Evolutionary conservation across 2,888 invertebrate genomes (phyloP).

Genomic region (Trisateles emortualis): DNA sequence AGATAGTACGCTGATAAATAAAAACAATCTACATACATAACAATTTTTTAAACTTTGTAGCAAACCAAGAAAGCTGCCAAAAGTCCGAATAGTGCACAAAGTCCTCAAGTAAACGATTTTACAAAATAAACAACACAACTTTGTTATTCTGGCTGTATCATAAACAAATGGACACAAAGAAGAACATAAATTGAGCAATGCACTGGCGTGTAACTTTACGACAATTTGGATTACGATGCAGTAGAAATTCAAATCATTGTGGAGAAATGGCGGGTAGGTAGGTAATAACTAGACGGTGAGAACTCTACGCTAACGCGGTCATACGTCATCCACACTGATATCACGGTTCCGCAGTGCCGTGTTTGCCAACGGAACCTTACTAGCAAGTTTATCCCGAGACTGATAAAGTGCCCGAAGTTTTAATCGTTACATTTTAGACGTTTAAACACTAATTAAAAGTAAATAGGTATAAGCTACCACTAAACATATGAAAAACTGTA

Average conservation of each 20-base stretch:
- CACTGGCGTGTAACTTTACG: constrained; percentile 31
- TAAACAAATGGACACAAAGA: constrained; percentile 32
- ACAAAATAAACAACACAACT: constrained; percentile 17
- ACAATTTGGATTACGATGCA: constrained; percentile 44
- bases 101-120: constrained; percentile 7
- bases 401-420: constrained; percentile 43
- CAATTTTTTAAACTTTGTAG: constrained; percentile 4
- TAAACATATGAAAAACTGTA: no score
- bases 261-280: constrained; percentile 48
- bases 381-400: constrained; percentile 44
- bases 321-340: constrained; percentile 59
- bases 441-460: constrained; percentile 35
- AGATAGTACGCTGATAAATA: not conserved
- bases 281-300: constrained; percentile 55
- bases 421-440: constrained; percentile 29
- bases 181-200: constrained; percentile 32
- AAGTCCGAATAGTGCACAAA: constrained; percentile 12
- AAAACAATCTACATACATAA: not conserved
- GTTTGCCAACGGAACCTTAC: constrained; percentile 44
- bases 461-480: no score
- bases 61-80: constrained; percentile 9
- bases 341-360: constrained; percentile 55
- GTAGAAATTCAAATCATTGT: constrained; percentile 55
- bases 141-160: constrained; percentile 10
- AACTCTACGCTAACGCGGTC: constrained; percentile 52